Evolutionary conservation across 2,888 invertebrate species (phyloP), one percentile per base, ranked within the genome.

Genomic region (Ashinkailepas kermadecensis): DNA sequence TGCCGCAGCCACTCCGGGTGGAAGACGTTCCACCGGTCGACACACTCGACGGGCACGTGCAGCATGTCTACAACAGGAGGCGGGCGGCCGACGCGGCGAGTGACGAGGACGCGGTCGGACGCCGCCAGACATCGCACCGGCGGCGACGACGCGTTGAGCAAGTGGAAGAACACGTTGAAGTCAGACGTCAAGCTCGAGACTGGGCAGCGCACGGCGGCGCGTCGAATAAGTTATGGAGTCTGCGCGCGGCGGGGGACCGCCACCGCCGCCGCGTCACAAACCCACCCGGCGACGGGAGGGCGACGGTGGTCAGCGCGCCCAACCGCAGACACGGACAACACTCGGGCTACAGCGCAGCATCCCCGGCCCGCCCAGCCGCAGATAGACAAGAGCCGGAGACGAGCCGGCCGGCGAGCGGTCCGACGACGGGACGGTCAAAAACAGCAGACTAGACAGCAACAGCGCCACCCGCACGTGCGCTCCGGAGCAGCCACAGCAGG

Each of bases 11-110:
- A 74, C 56, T 74, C 74, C 21, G 56, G 74, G 11, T 74, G 74
- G 74, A 74, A 74, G 6, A 74, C 18, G 56, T 74, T 74, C 74
- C 74, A 74, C 74, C 7, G 56, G 56, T 74, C 74, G 15, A 74
- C 21, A 9, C 23, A 6, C 9, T 18, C 21, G 56, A 56, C 12
- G 9, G 74, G 74, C 56, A 74, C 74, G 6, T 21, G 21, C 56
- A 74, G 13, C 54, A 56, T 56, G 2, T 74, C 74, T 74, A 74
- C 21, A 74, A 56, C 54, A 56, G 74, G 15, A 11, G 1, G 21
- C 10, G 13, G 21, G 39, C 39, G 39, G 39, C 39, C 39, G 39
- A 39, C 39, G 39, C 39, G 39, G 39, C 39, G 39, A 39, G 39
- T 39, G 39, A 39, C 39, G 39, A 39, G 39, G 39, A 39, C 2